phyloP scores from a whole-genome alignment of 2,888 invertebrate genomes.

The Dryococelus australis region DNA sequence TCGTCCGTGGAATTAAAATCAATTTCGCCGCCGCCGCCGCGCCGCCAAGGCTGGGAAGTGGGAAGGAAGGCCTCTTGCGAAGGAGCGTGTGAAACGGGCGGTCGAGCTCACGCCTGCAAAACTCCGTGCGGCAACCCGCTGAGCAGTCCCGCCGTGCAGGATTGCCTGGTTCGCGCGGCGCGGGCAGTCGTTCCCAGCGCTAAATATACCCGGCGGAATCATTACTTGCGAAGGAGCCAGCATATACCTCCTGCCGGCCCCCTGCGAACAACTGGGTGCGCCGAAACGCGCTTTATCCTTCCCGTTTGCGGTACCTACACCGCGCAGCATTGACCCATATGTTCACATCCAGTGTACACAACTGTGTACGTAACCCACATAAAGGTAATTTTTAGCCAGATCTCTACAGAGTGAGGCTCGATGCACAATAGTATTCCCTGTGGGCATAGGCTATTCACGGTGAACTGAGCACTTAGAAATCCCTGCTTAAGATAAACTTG shows the following conservation, averaged over 20 bases:
- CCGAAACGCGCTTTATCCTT: background rate
- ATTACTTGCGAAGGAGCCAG: too few species aligned
- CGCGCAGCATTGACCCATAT: too few species aligned
- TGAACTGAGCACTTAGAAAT: too few species aligned
- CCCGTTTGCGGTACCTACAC: too few species aligned
- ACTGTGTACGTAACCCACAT: too few species aligned
- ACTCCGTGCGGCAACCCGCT: background rate
- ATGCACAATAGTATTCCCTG: too few species aligned
- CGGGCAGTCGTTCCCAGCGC: background rate
- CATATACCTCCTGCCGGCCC: background rate
- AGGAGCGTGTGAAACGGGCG: background rate
- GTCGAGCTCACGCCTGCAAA: background rate
- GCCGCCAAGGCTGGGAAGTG: too few species aligned
- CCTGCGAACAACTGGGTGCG: slow-evolving; percentile 16
- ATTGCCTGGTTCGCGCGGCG: background rate
- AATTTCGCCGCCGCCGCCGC: background rate
- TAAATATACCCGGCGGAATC: slow-evolving; percentile 13
- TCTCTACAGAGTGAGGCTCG: too few species aligned
- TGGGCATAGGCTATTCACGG: too few species aligned
- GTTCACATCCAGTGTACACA: too few species aligned
- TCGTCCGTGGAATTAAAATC: background rate
- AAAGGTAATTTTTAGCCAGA: too few species aligned
- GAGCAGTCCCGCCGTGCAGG: background rate
- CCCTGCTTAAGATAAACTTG: too few species aligned
- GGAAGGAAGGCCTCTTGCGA: background rate